phyloP scores from a whole-genome alignment of 2,797 vertebrate genomes.

The Leuciscus waleckii region DNA sequence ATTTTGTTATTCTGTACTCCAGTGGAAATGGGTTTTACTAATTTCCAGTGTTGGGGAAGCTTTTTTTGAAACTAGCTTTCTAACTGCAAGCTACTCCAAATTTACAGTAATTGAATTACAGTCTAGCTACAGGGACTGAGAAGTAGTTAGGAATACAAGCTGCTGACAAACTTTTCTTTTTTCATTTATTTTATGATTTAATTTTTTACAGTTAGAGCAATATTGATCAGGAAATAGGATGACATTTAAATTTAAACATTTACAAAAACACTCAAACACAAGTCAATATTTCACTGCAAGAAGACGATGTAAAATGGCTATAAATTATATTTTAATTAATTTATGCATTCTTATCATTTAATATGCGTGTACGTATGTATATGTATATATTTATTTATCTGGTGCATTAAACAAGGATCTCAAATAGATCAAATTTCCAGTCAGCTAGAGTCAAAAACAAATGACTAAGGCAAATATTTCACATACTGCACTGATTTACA shows the following conservation, averaged over 20 bases:
- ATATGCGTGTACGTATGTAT: background rate
- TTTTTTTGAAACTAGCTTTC: background rate
- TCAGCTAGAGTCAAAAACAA: background rate
- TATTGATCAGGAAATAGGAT: background rate
- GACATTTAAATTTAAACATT: background rate
- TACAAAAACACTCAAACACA: no score
- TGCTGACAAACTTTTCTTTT: background rate
- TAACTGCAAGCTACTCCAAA: background rate
- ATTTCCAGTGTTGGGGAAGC: constrained; percentile 36
- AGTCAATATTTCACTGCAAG: no score
- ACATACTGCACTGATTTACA: background rate
- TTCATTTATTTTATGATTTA: background rate
- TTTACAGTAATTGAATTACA: background rate
- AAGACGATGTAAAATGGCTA: no score
- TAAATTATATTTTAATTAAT: no score
- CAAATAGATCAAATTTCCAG: background rate
- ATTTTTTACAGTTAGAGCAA: background rate
- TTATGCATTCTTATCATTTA: background rate
- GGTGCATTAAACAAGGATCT: background rate
- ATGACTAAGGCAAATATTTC: background rate
- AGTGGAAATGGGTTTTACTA: constrained; percentile 9
- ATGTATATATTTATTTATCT: background rate
- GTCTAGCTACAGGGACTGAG: background rate
- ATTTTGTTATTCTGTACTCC: constrained; percentile 23
- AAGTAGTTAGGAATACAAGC: background rate